Percentiles rank a stretch among this genome's conserved stretches.
phyloP scores from a whole-genome alignment of 2,113 vertebrate genomes.

The Oreotrochilus melanogaster region DNA sequence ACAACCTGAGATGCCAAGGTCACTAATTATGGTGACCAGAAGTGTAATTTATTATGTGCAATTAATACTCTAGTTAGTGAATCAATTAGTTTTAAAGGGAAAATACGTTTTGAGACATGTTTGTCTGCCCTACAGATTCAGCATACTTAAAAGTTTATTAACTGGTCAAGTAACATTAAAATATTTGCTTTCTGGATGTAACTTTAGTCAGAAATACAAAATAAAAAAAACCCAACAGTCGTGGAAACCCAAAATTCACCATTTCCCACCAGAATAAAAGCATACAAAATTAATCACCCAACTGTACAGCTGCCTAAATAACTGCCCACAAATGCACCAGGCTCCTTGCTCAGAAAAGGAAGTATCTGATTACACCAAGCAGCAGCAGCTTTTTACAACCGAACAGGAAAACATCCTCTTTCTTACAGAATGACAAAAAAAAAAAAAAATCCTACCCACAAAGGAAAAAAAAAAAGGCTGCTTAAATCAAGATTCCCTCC shows the following conservation, averaged over 20 bases:
- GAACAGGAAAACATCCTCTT: slow-evolving; percentile 23
- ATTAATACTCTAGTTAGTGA: not conserved
- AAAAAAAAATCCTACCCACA: not conserved
- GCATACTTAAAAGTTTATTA: not conserved
- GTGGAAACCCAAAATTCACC: not conserved
- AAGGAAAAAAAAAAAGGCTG: not conserved
- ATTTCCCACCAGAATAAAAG: slow-evolving; percentile 27
- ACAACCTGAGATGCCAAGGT: not conserved
- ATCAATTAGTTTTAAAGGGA: not conserved
- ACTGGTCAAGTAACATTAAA: not conserved
- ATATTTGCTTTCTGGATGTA: not conserved
- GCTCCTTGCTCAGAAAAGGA: slow-evolving; percentile 8
- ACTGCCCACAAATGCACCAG: not conserved
- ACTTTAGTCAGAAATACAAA: not conserved
- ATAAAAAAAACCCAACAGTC: not conserved
- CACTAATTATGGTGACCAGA: not conserved
- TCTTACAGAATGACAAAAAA: not conserved
- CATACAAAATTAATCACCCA: not conserved
- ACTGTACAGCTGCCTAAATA: slow-evolving; percentile 41
- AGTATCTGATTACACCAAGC: slow-evolving; percentile 19
- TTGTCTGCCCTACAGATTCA: not conserved
- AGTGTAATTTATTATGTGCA: not conserved
- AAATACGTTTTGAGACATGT: not conserved
- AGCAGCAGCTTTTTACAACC: slow-evolving; percentile 10
- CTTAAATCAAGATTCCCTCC: not conserved